Conservation (phyloP, 2,888 invertebrate species). For the Agonum fuliginosum region DNA sequence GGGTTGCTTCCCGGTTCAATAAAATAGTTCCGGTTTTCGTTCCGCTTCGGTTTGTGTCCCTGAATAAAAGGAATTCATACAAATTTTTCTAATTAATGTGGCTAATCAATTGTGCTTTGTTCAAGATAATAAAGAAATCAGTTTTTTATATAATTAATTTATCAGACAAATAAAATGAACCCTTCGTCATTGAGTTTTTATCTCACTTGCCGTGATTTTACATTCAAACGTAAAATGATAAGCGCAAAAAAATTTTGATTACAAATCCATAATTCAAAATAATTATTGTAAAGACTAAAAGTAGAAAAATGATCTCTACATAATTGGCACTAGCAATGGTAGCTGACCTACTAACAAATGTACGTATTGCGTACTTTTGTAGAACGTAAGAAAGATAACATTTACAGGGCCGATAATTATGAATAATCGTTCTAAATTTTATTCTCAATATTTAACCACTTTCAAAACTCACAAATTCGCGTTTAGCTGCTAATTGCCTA, state of each 20-base stretch:
- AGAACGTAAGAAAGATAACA: constrained; percentile 41
- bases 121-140: background rate
- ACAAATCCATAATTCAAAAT: background rate
- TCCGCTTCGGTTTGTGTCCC: no score
- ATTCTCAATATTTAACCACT: constrained; percentile 42
- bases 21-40: no score
- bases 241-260: background rate
- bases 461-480: constrained; percentile 25
- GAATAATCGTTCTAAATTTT: constrained; percentile 47
- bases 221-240: background rate
- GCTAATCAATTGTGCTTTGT: background rate
- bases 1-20: no score
- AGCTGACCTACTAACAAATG: constrained; percentile 37
- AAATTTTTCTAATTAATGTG: no score
- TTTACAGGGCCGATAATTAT: constrained; percentile 40
- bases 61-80: no score
- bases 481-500: background rate
- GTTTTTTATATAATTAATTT: background rate
- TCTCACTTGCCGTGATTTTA: background rate
- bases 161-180: background rate
- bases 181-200: background rate
- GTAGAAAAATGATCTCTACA: constrained; percentile 28
- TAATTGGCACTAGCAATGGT: constrained; percentile 26
- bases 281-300: constrained; percentile 43
- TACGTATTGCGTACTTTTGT: constrained; percentile 38